Percentiles rank a stretch among this genome's conserved stretches.
Evolutionary conservation across 2,797 vertebrate species (phyloP).

Genomic region (Zalophus californianus): DNA sequence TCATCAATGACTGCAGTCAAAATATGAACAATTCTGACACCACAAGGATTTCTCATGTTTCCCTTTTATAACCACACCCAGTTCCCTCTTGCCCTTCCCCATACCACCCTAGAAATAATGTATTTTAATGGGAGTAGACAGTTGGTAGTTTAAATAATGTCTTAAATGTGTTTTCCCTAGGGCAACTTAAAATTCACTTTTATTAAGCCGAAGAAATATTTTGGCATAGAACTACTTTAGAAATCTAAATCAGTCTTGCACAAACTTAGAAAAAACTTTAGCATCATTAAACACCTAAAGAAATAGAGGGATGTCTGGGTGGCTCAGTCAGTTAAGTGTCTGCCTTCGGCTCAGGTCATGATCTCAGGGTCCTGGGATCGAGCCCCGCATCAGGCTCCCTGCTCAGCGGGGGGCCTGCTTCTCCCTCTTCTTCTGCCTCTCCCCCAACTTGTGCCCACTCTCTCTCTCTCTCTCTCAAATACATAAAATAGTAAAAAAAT

Average conservation of each 20-base stretch:
- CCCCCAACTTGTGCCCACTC: too few relatives aligned
- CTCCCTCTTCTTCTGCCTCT: too few relatives aligned
- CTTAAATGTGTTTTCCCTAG: background rate
- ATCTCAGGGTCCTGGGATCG: too few relatives aligned
- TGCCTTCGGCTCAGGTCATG: too few relatives aligned
- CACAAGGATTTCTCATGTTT: background rate
- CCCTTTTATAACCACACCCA: background rate
- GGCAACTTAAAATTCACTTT: background rate
- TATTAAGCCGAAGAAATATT: conserved; percentile 22
- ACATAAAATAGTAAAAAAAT: too few relatives aligned
- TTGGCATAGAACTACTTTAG: background rate
- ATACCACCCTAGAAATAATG: background rate
- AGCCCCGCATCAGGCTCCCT: too few relatives aligned
- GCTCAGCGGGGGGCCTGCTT: too few relatives aligned
- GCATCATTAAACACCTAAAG: background rate
- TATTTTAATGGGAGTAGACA: background rate
- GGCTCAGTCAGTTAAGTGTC: too few relatives aligned
- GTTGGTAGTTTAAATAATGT: background rate
- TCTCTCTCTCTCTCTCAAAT: too few relatives aligned
- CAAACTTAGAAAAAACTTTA: conserved; percentile 49
- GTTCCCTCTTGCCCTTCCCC: background rate
- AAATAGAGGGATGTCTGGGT: too few relatives aligned
- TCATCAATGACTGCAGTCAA: background rate
- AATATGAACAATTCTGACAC: background rate
- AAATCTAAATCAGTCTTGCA: background rate